Evolutionary conservation across 2,113 vertebrate species (phyloP).

Genomic region (Oncorhynchus masou): DNA sequence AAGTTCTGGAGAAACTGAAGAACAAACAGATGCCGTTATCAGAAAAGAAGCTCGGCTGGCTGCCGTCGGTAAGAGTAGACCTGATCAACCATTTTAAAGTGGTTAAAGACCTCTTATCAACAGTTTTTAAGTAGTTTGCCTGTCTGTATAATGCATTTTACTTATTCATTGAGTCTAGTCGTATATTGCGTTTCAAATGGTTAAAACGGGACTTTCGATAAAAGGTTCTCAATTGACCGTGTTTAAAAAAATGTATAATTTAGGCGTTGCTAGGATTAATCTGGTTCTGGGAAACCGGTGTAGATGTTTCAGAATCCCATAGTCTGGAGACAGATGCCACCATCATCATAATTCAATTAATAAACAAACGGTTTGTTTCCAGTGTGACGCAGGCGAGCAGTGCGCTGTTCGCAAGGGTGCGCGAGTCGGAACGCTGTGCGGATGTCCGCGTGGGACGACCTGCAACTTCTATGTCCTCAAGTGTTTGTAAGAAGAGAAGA

Average conservation of each 20-base stretch:
- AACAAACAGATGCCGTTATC: conserved; percentile 61
- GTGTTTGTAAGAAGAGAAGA: neutral
- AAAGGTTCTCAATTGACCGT: no score
- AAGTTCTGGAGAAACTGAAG: conserved; percentile 72
- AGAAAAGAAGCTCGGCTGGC: conserved; percentile 78
- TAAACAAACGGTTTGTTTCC: conserved; percentile 3
- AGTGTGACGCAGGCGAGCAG: conserved; percentile 74
- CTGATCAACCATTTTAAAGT: neutral
- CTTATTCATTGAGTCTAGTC: no score
- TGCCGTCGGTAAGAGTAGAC: conserved; percentile 64
- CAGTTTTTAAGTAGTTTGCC: no score
- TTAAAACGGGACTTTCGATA: no score
- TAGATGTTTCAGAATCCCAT: no score
- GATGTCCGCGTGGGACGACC: conserved; percentile 70
- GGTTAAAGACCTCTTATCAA: no score
- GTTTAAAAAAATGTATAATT: no score
- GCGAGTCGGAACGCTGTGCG: conserved; percentile 76
- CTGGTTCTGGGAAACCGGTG: no score
- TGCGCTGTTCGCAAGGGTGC: conserved; percentile 78
- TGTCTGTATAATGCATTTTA: no score
- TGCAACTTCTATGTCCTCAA: conserved; percentile 75
- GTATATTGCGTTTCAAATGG: no score
- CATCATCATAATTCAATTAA: neutral
- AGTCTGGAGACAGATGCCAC: no score
- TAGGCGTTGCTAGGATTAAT: no score